Evolutionary conservation across 2,797 vertebrate species (phyloP), one percentile per base, ranked within the genome.

Genomic region (Silurus lanzhouensis): DNA sequence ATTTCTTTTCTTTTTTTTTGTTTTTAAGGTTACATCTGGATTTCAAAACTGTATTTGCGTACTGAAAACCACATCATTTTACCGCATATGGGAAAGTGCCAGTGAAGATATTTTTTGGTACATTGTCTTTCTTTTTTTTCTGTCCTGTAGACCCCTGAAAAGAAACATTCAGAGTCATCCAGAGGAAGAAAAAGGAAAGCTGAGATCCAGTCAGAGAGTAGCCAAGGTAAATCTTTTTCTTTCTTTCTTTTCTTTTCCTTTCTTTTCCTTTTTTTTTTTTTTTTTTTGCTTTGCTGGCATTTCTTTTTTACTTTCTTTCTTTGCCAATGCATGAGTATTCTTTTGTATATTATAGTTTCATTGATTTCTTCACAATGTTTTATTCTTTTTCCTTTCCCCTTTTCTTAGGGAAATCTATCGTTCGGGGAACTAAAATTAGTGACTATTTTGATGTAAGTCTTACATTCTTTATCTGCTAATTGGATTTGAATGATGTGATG

Each of bases 401-500:
- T n/a, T 55, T 72, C 12, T 72, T 92, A 99, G 98, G 98, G 90
- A 99, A 99, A 94, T 96, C 95, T 74, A 95, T 95, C 88, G 96
- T 94, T 89, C 96, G 98, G 93, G 96, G 97, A 94, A 97, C 96
- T 93, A 99, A 99, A 96, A 99, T 99, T 94, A 99, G 98, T 91
- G 98, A 99, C 94, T 99, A 98, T 95, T 99, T 99, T 96, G 98
- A 99, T 94, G 98, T 99, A 95, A 97, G 96, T 95, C 55, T n/a
- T 63, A 12, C 38, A 70, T 76, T 74, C 52, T 31, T 81, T 19
- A 68, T 13, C 81, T n/a, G 1, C 74, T 86, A 57, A 86, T 82
- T 79, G 46, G 10, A 85, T 61, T 22, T 77, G 46, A 66, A 77
- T 76, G 61, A 77, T n/a, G 17, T 66, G 60, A 76, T 9, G 17